Base-by-base conservation (phyloP, 1,140 invertebrate species). In the Drosophila arizonae region DNA sequence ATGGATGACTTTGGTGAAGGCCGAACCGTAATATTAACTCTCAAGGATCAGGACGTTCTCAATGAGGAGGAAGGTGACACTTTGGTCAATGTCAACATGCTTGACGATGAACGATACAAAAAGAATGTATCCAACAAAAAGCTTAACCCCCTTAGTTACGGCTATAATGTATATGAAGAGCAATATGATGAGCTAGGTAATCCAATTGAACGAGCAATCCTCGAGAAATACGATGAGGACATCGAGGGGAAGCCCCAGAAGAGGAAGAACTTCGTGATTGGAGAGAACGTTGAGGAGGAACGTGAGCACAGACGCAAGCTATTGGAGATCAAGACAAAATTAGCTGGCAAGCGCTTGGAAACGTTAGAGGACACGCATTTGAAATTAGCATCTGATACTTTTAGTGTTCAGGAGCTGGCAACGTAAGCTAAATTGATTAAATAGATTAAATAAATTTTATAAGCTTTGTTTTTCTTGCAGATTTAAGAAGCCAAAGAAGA, bases 221-320 rank as follows among this genome's bases (percentile, higher is more conserved):
- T 99, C 6, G 93, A 95, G 67, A 99, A 99, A 93, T 99, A 99
- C 92, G 98, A 99, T 92, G 98, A 99, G 90, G 98, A 99, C 92
- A 96, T 99, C 48, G 95, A 96, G 51, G 97, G 97, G 2, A 92
- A 92, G 43, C 79, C 84, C 0, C 94, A 94, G 74, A 95, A 96
- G 81, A 95, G 94, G 62, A 94, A 95, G 50, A 95, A 94, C 50
- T 99, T 99, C 93, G 92, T 94, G 43, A 94, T 99, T 72, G 97
- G 97, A 56, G 93, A 93, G 67, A 91, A 87, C 39, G 28, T 92
- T 3, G 93, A 93, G 57, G 68, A 92, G 21, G 93, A 93, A 76
- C 91, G 93, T 48, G 91, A 92, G 24, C 92, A 93, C 43, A 74
- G 92, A 2, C 92, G 93, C 52, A 92, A 92, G 39, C 84, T 94